Evolutionary conservation across 2,113 vertebrate genomes (phyloP), one percentile per base, ranked within the genome.

Genomic region (Perca flavescens): DNA sequence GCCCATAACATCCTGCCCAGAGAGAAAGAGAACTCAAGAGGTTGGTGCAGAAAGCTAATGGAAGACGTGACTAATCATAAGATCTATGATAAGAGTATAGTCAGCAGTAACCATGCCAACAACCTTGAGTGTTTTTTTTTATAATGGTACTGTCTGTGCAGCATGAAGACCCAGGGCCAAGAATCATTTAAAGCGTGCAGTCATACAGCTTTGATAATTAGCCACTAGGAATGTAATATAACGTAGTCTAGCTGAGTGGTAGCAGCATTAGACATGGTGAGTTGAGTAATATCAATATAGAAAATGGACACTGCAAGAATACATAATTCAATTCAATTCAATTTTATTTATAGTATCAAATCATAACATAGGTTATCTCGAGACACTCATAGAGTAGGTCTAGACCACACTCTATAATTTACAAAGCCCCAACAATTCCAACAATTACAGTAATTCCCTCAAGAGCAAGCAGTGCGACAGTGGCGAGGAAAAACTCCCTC

Each of bases 1-100:
- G 74, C 85, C 85, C 84, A 88, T 62, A 83, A 88, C 86, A 89
- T 90, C 77, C 81, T 88, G 82, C 58, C 31, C 28, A 57, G 52
- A 69, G 57, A 77, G 36, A 74, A 47, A 69, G 11, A 54, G 28
- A 74, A 71, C 53, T 58, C 40, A 25, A 52, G 62, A 85, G 67
- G 46, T 31, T 61, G 75, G 68, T 82, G 72, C 62, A 69, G 56
- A 84, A 83, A 82, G 56, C 84, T 83, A 87, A 89, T 83, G 84
- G 86, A 74, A 77, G 70, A 92, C 56, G 62, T 89, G 91, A 88
- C 85, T 77, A 87, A 92, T 92, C 75, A 88, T 85, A 61, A 80
- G 73, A 84, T 92, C 86, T 86, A 64, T 53, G 68, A 88, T 88
- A 74, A 85, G 65, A 86, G 60, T 64, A 52, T n/a, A 74, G 79